Evolutionary conservation across 2,113 vertebrate genomes (phyloP), one percentile per base, ranked within the genome.

Genomic region (Gambusia holbrooki): DNA sequence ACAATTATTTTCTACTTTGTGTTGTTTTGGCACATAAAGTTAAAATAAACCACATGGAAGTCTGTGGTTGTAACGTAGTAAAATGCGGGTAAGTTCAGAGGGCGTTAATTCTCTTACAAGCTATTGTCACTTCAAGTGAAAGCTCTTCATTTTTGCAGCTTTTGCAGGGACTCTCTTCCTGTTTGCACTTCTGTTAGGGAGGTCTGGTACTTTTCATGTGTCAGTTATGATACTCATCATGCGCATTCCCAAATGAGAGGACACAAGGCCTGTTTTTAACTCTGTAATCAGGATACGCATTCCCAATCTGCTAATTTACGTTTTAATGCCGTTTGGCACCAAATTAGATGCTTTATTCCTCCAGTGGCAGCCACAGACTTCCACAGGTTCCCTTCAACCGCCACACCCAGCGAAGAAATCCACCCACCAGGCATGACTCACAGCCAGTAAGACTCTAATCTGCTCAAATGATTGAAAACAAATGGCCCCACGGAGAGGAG

Each of bases 381-480:
- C 82, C 80, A 45, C 72, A 64, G 68, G 85, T 86, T 83, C 88
- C 84, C 42, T 87, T 84, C 73, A 84, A 84, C 64, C 35, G 8
- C 65, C 92, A 90, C 90, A 82, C 91, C 91, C 91, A 76, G 77
- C 25, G 33, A 0, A 88, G 78, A 88, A 84, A 92, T 86, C 82
- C 85, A 88, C 87, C 87, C 90, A 77, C 85, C 74, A 77, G 54
- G 87, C 73, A 82, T 93, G 93, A 93, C 66, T 92, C 93, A 93
- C 72, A 71, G 62, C 15, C 17, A 84, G 78, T 68, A 79, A 85
- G 87, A 91, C 90, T 90, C 28, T 71, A 88, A 89, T 90, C 84
- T 82, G 73, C 73, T 64, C 45, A 69, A 82, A 75, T 68, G 84
- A 89, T 84, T 79, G 89, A 88, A 90, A 91, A 87, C 83, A 90